Evolutionary conservation across 2,888 invertebrate genomes (phyloP).

Genomic region (Aplocera efformata): DNA sequence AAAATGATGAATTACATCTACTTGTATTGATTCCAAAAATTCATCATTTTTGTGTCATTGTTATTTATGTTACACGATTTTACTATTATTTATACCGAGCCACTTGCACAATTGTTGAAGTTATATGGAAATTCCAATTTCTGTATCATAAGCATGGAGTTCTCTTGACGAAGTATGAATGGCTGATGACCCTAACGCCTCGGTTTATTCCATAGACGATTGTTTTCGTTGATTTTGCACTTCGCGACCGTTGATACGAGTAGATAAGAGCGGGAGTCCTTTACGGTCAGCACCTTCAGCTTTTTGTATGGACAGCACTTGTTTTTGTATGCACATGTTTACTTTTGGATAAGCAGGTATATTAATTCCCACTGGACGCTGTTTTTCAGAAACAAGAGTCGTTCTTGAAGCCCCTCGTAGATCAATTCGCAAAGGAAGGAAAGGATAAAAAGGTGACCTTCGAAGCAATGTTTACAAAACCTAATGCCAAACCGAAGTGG

Average conservation of each 20-base stretch:
- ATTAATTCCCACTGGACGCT: constrained; percentile 46
- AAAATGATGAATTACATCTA: constrained; percentile 47
- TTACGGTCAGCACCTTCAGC: constrained; percentile 66
- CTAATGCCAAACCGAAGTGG: constrained; percentile 97
- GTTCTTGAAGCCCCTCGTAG: constrained; percentile 96
- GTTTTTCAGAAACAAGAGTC: constrained; percentile 92
- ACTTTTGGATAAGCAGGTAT: constrained; percentile 28
- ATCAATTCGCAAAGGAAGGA: constrained; percentile 96
- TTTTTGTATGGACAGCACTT: constrained; percentile 72
- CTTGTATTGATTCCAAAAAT: constrained; percentile 14
- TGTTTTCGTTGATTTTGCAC: constrained; percentile 62
- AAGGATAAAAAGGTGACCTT: constrained; percentile 97
- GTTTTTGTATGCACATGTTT: constrained; percentile 58
- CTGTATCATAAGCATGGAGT: constrained; percentile 75
- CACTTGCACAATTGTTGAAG: constrained; percentile 50
- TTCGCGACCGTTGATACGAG: constrained; percentile 51
- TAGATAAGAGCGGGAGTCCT: constrained; percentile 46
- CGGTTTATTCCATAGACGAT: constrained; percentile 56
- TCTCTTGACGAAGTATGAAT: constrained; percentile 57
- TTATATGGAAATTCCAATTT: constrained; percentile 62
- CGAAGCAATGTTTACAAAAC: constrained; percentile 96
- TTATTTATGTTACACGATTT: constrained; percentile 33
- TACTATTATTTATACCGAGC: constrained; percentile 32
- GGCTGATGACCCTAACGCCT: constrained; percentile 73
- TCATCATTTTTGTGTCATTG: constrained; percentile 53